Evolutionary conservation across 92 coral and sea anemone species (phyloP).

Genomic region (Phenganax subtilis): DNA sequence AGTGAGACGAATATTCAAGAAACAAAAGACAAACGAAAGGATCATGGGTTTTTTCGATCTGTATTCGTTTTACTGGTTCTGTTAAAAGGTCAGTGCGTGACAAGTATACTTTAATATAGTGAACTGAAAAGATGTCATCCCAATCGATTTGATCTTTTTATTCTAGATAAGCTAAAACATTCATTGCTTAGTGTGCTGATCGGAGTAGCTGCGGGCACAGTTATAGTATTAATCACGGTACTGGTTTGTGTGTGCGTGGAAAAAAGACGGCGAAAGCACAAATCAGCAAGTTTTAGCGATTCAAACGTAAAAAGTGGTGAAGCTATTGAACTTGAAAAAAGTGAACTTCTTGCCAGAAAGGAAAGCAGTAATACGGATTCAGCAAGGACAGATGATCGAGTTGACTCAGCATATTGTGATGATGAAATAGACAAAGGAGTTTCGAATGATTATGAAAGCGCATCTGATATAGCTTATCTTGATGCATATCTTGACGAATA

Average conservation of each 20-base stretch:
- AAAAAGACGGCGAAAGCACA: constrained; percentile 3
- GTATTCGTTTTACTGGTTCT: constrained; percentile 14
- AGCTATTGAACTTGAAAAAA: constrained; percentile 11
- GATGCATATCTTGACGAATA: constrained; percentile 22
- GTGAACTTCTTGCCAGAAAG: constrained; percentile 13
- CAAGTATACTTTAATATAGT: not conserved
- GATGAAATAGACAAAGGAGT: constrained; percentile 21
- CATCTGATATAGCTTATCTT: constrained; percentile 23
- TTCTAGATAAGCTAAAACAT: constrained; percentile 34
- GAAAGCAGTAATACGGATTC: constrained; percentile 22
- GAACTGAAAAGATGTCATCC: not conserved
- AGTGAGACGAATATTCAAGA: not conserved
- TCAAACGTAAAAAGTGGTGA: constrained; percentile 6
- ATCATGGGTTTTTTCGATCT: constrained; percentile 24
- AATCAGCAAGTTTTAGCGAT: not conserved
- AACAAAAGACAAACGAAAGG: not conserved
- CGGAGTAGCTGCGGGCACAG: constrained; percentile 38
- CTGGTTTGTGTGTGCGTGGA: constrained; percentile 28
- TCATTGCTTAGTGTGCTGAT: constrained; percentile 33
- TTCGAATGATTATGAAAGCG: constrained; percentile 16
- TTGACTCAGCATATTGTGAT: constrained; percentile 35
- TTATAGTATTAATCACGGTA: constrained; percentile 7
- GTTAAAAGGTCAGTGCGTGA: constrained; percentile 1
- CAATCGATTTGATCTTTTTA: not conserved
- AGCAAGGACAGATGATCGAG: constrained; percentile 23